Percentiles rank a stretch among this genome's conserved stretches.
These are phyloP conservation scores for Ligdia adustata DNA, from an alignment of 2,888 invertebrate species.

Conservation along the genomic window DNA sequence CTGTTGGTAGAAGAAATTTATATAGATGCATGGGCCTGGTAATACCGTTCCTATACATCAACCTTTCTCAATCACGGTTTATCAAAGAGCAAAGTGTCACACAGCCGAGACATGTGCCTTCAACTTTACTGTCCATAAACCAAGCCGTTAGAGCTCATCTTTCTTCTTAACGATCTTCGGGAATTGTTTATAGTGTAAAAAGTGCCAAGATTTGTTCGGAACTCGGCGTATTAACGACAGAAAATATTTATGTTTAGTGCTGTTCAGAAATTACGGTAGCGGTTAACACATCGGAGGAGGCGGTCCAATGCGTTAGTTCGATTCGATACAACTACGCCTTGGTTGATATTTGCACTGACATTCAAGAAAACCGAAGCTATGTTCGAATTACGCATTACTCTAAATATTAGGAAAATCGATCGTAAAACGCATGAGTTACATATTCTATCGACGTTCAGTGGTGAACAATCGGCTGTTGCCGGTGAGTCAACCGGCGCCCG, in stretches of 20 bases:
- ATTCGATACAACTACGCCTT: constrained; percentile 38
- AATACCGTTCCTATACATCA: constrained; percentile 26
- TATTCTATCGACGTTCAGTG: constrained; percentile 77
- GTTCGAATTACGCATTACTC: constrained; percentile 74
- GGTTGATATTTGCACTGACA: constrained; percentile 59
- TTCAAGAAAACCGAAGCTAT: constrained; percentile 59
- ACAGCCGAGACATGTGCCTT: constrained; percentile 66
- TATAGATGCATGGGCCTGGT: constrained; percentile 30
- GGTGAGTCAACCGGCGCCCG: constrained; percentile 75
- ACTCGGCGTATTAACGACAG: constrained; percentile 64
- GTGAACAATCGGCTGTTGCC: constrained; percentile 71
- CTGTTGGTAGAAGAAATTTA: constrained; percentile 43
- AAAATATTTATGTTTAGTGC: constrained; percentile 70
- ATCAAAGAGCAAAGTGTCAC: constrained; percentile 54
- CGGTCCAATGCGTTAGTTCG: constrained; percentile 25
- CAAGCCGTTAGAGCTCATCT: constrained; percentile 79
- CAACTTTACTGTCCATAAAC: constrained; percentile 81
- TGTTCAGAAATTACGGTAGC: constrained; percentile 44
- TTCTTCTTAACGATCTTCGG: constrained; percentile 78
- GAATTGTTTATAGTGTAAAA: constrained; percentile 81
- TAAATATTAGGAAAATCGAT: constrained; percentile 75
- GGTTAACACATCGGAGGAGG: constrained; percentile 39
- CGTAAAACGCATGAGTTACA: constrained; percentile 79
- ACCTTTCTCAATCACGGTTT: constrained; percentile 41
- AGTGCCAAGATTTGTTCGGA: constrained; percentile 59